These are phyloP conservation scores for Zosterops lateralis DNA, from an alignment of 2,113 vertebrate species.

Conservation along the genomic window DNA sequence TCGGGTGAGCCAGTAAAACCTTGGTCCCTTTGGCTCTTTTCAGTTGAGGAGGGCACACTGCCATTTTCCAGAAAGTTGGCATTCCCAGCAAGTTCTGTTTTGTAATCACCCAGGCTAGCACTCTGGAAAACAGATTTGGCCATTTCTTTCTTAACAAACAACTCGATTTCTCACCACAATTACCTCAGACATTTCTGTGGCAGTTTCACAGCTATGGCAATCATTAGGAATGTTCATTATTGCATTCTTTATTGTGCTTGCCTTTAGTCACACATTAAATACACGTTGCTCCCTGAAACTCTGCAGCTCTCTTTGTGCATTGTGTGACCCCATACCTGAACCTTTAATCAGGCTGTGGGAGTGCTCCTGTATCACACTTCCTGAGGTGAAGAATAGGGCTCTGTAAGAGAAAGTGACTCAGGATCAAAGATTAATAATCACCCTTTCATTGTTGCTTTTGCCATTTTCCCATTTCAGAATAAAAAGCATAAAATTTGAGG, in stretches of 20 bases:
- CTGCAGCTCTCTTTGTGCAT: constrained; percentile 13
- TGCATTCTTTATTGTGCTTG: not conserved
- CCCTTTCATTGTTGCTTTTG: constrained; percentile 19
- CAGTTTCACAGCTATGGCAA: not conserved
- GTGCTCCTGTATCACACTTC: constrained; percentile 36
- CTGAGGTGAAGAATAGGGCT: constrained; percentile 56
- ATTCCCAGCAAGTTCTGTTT: constrained; percentile 22
- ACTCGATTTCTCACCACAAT: not conserved
- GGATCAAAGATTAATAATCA: constrained; percentile 67
- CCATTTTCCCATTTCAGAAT: constrained; percentile 33
- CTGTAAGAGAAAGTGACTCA: constrained; percentile 55
- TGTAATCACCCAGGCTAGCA: not conserved
- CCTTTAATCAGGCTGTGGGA: constrained; percentile 64
- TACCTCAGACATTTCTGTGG: not conserved
- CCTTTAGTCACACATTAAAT: constrained; percentile 31
- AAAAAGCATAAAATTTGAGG: not conserved
- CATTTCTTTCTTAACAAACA: constrained; percentile 30
- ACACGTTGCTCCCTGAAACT: not conserved
- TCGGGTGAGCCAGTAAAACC: not conserved
- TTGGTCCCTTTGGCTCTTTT: not conserved
- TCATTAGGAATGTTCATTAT: constrained; percentile 36
- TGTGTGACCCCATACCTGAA: constrained; percentile 57
- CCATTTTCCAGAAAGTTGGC: constrained; percentile 20
- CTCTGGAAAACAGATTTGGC: constrained; percentile 26
- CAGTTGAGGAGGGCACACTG: not conserved